phyloP scores from a whole-genome alignment of 2,797 vertebrate species.

The Peromyscus attwateri region DNA sequence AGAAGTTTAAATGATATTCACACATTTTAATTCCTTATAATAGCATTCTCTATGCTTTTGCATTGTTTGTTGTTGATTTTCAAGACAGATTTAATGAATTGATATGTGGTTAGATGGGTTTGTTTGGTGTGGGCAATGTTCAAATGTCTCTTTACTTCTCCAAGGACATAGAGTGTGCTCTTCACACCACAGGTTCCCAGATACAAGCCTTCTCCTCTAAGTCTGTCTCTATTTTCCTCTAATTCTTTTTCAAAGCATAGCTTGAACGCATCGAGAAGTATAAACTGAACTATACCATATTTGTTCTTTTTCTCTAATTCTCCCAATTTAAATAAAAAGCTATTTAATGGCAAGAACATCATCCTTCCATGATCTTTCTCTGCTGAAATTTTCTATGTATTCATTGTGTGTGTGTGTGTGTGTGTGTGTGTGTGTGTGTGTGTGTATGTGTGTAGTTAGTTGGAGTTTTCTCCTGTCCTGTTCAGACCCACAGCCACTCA shows the following conservation, averaged over 20 bases:
- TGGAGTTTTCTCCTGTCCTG: too few relatives aligned
- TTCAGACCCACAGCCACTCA: too few relatives aligned
- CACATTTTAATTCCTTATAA: conserved; percentile 6
- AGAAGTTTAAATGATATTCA: conserved; percentile 18
- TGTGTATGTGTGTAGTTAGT: too few relatives aligned
- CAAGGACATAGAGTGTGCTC: not conserved
- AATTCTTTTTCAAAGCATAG: conserved; percentile 8
- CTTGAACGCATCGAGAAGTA: not conserved
- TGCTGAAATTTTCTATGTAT: not conserved
- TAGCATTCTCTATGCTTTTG: not conserved
- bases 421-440: too few relatives aligned
- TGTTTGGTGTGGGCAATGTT: not conserved
- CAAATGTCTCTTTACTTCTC: not conserved
- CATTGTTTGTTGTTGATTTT: not conserved
- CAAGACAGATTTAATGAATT: not conserved
- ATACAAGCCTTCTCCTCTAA: not conserved
- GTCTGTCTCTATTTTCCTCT: not conserved
- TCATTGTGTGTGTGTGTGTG: not conserved
- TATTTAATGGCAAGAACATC: conserved; percentile 2
- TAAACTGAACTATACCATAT: not conserved
- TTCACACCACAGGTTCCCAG: not conserved
- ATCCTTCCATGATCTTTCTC: not conserved
- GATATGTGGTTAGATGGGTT: not conserved
- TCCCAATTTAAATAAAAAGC: conserved; percentile 35
- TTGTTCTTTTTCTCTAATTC: conserved; percentile 6